Evolutionary conservation across 1,140 invertebrate species (phyloP), one percentile per base, ranked within the genome.

Genomic region (Polypedilum pembai): DNA sequence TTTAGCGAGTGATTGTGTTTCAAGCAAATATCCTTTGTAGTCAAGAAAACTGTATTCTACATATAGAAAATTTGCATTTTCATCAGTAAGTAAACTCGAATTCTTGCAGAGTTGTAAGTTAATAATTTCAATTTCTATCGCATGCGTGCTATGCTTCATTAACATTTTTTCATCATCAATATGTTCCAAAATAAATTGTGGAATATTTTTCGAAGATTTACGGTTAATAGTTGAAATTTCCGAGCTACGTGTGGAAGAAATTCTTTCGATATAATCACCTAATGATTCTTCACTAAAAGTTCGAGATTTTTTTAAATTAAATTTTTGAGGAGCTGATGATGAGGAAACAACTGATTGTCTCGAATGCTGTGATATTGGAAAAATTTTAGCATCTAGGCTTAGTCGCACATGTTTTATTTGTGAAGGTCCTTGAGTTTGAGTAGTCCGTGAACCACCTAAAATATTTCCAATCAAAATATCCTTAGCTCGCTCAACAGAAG

Each of bases 31-130:
- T 7, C 65, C 65, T 69, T 69, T 69, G 4, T 69, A 69, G 1
- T 69, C 18, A n/a, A 69, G 8, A 69, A 69, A 69, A 7, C n/a
- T 69, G 18, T 69, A 69, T 69, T 69, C 65, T 7, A 69, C 65
- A 69, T 69, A 69, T 18, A 69, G 10, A 20, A 20, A 20, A 7
- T 69, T 21, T 7, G 20, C 65, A 69, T 18, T 20, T 18, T 69
- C 17, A 18, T 69, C 17, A 69, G 8, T 18, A 3, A 69, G 10
- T 10, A 18, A 20, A 18, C n/a, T 18, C 20, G 65, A 69, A 21
- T 69, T 5, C 5, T 18, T 8, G 18, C 17, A 18, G 7, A 69
- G 17, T 18, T 69, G 15, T 5, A 69, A 69, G 15, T 21, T 69
- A 8, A 69, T 69, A 8, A 69, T 69, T 69, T 69, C 65, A 69